Percentiles rank a stretch among this genome's conserved stretches.
phyloP scores from a whole-genome alignment of 2,888 invertebrate genomes.

The Gortyna flavago region DNA sequence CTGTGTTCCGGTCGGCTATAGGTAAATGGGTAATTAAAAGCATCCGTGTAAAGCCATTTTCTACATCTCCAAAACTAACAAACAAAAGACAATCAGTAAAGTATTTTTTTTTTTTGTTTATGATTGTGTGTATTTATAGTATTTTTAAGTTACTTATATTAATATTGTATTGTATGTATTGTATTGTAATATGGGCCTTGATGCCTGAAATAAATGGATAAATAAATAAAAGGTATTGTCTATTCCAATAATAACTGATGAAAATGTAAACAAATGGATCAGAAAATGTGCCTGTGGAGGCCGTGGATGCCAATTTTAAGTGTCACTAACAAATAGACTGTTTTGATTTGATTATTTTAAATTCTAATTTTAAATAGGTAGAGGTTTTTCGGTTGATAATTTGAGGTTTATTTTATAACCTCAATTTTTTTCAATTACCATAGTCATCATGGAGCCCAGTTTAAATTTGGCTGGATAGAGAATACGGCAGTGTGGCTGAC shows the following conservation, averaged over 20 bases:
- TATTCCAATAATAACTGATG: not conserved
- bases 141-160: too few species aligned
- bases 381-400: not conserved
- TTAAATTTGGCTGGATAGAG: not conserved
- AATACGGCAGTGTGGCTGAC: not conserved
- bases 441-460: not conserved
- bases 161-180: too few species aligned
- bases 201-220: too few species aligned
- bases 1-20: not conserved
- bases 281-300: not conserved
- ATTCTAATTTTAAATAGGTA: not conserved
- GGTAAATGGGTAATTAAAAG: not conserved
- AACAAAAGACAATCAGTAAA: not conserved
- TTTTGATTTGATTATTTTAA: not conserved
- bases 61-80: not conserved
- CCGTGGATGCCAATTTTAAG: not conserved
- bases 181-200: too few species aligned
- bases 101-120: too few species aligned
- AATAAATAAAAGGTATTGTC: too few species aligned
- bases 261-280: not conserved
- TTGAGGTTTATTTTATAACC: not conserved
- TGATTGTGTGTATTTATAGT: too few species aligned
- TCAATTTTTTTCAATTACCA: not conserved
- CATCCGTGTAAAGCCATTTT: too few species aligned
- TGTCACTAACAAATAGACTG: not conserved